A percentile compares a stretch with the other conserved stretches of the same genome.
phyloP scores from a whole-genome alignment of 2,113 vertebrate species.

The Marmota flaviventris region DNA sequence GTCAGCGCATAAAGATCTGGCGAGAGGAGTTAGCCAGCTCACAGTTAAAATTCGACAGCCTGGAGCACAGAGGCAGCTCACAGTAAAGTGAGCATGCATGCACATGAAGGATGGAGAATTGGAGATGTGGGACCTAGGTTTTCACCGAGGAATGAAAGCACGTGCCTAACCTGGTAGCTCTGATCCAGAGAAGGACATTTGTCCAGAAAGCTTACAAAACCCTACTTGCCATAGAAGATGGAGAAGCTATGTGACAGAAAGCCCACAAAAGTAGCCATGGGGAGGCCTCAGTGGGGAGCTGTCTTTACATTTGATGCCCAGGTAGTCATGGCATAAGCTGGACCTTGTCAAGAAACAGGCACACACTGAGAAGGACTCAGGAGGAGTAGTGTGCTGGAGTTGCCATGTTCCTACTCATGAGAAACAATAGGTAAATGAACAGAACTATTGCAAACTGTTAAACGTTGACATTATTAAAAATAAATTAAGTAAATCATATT shows the following conservation, averaged over 20 bases:
- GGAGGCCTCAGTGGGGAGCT: background rate
- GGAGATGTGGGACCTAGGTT: background rate
- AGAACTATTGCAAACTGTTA: background rate
- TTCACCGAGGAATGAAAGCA: background rate
- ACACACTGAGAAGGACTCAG: background rate
- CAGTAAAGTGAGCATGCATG: background rate
- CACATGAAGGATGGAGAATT: background rate
- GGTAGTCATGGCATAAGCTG: background rate
- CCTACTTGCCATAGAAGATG: background rate
- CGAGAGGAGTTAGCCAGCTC: background rate
- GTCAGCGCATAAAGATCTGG: background rate
- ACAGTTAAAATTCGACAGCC: background rate
- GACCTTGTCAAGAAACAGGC: background rate
- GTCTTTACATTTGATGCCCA: background rate
- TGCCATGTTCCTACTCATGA: background rate
- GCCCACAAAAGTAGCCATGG: background rate
- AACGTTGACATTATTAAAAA: background rate
- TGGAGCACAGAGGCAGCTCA: rapidly evolving
- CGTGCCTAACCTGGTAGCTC: background rate
- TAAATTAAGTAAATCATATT: conserved; percentile 9
- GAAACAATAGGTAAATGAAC: background rate
- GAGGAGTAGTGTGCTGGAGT: rapidly evolving
- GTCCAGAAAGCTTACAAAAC: background rate
- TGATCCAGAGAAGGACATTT: background rate
- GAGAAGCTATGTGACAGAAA: background rate